Evolutionary conservation across 2,888 invertebrate genomes (phyloP).

Genomic region (Neoitamus cyanurus): DNA sequence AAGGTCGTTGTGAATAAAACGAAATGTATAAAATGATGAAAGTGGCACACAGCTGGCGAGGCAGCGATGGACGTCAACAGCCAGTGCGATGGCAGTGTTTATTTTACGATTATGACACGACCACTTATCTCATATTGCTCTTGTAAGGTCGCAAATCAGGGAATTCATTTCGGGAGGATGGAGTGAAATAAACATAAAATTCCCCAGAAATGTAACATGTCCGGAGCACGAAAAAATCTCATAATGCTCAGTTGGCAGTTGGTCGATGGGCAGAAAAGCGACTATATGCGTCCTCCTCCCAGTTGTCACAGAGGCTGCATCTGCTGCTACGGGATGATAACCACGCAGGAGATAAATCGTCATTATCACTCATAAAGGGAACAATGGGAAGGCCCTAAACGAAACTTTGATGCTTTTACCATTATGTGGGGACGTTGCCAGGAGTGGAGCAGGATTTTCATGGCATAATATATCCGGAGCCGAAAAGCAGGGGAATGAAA

Average conservation of each 20-base stretch:
- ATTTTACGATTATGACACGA: background rate
- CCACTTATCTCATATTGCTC: background rate
- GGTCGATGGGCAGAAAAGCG: background rate
- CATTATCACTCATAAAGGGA: slow-evolving; percentile 33
- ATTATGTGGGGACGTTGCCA: slow-evolving; percentile 9
- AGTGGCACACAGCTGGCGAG: background rate
- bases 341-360: slow-evolving; percentile 17
- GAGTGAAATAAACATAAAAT: background rate
- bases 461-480: background rate
- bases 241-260: background rate
- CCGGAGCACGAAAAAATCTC: background rate
- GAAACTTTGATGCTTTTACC: slow-evolving; percentile 11
- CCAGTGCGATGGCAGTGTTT: background rate
- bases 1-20: background rate
- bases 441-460: slow-evolving; percentile 10
- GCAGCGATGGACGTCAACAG: background rate
- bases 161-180: background rate
- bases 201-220: background rate
- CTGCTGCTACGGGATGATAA: background rate
- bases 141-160: background rate
- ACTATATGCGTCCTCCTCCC: background rate
- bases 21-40: background rate
- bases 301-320: background rate
- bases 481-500: too few relatives aligned
- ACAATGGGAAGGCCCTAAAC: slow-evolving; percentile 4